Conservation (phyloP, 2,888 invertebrate genomes). For the Autographa gamma region DNA sequence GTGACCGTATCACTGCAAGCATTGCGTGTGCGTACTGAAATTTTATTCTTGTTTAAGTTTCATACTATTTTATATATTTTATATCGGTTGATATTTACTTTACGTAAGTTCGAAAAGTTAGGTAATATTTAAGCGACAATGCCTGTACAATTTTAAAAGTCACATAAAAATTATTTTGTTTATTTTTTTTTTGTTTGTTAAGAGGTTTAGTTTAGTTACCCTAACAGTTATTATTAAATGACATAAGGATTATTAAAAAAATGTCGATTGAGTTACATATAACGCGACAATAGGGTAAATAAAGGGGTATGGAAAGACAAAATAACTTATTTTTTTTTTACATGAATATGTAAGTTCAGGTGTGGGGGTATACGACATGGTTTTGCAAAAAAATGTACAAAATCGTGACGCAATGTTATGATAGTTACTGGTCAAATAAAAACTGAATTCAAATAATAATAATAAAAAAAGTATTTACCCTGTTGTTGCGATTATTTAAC, state of each 20-base stretch:
- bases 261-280: not conserved
- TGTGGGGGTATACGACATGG: no score
- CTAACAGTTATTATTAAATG: not conserved
- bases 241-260: not conserved
- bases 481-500: no score
- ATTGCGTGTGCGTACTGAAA: conserved; percentile 19
- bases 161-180: not conserved
- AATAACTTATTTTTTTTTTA: no score
- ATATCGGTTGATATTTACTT: conserved; percentile 24
- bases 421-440: no score
- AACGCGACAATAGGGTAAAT: no score
- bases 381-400: no score
- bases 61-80: conserved; percentile 28
- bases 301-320: no score
- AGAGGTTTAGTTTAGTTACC: not conserved
- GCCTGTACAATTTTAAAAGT: conserved; percentile 14
- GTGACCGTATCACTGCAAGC: conserved; percentile 8
- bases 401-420: no score
- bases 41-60: conserved; percentile 28
- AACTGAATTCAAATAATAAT: no score
- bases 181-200: not conserved
- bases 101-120: conserved; percentile 22
- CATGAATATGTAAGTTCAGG: no score
- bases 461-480: no score
- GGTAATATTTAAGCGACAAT: conserved; percentile 10